phyloP scores from a whole-genome alignment of 2,113 vertebrate genomes.

The Brienomyrus longianalis region DNA sequence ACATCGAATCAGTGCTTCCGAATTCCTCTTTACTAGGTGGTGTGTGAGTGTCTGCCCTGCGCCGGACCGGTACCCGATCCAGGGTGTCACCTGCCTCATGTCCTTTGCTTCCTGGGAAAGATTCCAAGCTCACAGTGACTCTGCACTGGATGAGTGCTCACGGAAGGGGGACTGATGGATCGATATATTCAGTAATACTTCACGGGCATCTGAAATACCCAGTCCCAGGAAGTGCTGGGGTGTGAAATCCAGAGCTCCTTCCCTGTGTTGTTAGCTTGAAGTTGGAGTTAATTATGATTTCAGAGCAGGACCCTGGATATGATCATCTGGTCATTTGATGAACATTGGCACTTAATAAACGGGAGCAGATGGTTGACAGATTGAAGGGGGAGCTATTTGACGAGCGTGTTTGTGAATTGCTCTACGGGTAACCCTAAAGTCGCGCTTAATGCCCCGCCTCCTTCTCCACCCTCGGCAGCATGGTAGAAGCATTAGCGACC shows the following conservation, averaged over 20 bases:
- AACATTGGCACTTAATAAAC: neutral
- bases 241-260: neutral
- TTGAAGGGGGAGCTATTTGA: neutral
- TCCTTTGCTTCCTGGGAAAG: neutral
- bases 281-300: conserved; percentile 1
- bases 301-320: neutral
- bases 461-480: too few species aligned
- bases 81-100: neutral
- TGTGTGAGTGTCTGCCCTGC: neutral
- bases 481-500: neutral
- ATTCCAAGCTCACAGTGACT: neutral
- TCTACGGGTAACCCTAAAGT: neutral
- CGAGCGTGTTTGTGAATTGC: conserved; percentile 9
- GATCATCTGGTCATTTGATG: neutral
- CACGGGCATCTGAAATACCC: neutral
- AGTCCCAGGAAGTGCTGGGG: neutral
- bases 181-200: neutral
- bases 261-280: neutral
- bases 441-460: neutral
- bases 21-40: neutral
- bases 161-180: neutral
- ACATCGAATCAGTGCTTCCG: neutral
- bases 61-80: neutral
- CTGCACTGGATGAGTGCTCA: neutral
- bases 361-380: neutral